Conservation (phyloP, 2,797 vertebrate genomes). For the Artibeus lituratus region DNA sequence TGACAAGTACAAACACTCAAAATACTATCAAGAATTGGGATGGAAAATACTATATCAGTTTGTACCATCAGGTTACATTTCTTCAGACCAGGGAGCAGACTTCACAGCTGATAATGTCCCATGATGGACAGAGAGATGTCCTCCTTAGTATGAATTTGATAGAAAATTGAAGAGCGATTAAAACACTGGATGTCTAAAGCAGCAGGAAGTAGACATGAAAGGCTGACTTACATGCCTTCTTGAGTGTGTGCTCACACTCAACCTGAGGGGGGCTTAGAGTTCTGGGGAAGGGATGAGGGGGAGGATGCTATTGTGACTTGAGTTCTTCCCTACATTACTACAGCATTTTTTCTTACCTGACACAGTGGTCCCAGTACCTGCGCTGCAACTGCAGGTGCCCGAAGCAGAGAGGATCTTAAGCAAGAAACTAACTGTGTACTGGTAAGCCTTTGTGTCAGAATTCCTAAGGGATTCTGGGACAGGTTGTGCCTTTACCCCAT, state of each 20-base stretch:
- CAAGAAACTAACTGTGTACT: neutral
- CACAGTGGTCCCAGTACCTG: neutral
- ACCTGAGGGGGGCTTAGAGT: neutral
- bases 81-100: neutral
- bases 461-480: neutral
- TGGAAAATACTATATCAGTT: neutral
- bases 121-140: neutral
- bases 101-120: neutral
- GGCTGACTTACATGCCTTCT: neutral
- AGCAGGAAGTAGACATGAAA: neutral
- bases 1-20: neutral
- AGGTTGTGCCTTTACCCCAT: neutral
- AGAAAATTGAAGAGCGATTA: neutral
- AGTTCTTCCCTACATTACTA: neutral
- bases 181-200: neutral
- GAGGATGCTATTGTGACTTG: neutral
- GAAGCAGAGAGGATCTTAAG: neutral
- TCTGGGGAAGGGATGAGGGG: neutral
- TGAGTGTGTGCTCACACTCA: neutral
- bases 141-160: neutral
- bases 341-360: neutral
- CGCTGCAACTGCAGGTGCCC: neutral
- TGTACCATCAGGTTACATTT: neutral
- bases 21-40: neutral
- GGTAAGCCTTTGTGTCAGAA: neutral